Evolutionary conservation across 2,888 invertebrate species (phyloP).

Genomic region (Pilophorus perplexus): DNA sequence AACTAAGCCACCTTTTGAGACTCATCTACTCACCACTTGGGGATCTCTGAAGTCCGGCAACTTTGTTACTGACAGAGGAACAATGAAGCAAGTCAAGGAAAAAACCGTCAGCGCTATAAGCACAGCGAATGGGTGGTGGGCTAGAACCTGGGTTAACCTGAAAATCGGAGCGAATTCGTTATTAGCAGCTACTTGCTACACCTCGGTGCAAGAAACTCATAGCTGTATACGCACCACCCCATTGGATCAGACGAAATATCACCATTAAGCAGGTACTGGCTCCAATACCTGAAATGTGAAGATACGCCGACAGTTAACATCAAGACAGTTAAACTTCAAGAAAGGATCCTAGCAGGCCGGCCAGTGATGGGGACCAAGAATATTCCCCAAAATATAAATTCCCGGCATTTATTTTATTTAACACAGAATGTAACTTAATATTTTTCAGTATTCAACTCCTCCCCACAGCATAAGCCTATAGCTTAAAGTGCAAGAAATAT

Average conservation of each 20-base stretch:
- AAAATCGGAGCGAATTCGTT: too few relatives aligned
- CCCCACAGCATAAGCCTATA: too few relatives aligned
- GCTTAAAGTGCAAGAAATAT: too few relatives aligned
- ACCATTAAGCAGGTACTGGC: not conserved
- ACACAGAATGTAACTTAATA: too few relatives aligned
- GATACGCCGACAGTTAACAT: not conserved
- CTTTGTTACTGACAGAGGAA: slow-evolving; percentile 62
- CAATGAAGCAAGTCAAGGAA: slow-evolving; percentile 64
- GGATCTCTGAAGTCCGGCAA: slow-evolving; percentile 84
- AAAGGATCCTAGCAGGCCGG: too few relatives aligned
- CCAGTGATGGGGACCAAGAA: too few relatives aligned
- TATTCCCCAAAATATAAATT: too few relatives aligned
- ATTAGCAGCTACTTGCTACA: too few relatives aligned
- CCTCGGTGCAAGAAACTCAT: not conserved
- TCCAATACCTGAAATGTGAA: not conserved
- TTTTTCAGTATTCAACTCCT: too few relatives aligned
- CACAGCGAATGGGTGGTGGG: slow-evolving; percentile 66
- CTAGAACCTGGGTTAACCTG: slow-evolving; percentile 66
- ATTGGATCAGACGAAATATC: not conserved
- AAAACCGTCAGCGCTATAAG: slow-evolving; percentile 62
- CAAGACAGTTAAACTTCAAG: too few relatives aligned
- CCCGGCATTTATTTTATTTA: too few relatives aligned
- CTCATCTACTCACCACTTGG: slow-evolving; percentile 69
- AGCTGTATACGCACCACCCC: slow-evolving; percentile 9
- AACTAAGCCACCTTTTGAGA: too few relatives aligned